A percentile compares a stretch with the other conserved stretches of the same genome.
Evolutionary conservation across 23 tunicate genomes (phyloP).

Genomic region (Clavelina lepadiformis): DNA sequence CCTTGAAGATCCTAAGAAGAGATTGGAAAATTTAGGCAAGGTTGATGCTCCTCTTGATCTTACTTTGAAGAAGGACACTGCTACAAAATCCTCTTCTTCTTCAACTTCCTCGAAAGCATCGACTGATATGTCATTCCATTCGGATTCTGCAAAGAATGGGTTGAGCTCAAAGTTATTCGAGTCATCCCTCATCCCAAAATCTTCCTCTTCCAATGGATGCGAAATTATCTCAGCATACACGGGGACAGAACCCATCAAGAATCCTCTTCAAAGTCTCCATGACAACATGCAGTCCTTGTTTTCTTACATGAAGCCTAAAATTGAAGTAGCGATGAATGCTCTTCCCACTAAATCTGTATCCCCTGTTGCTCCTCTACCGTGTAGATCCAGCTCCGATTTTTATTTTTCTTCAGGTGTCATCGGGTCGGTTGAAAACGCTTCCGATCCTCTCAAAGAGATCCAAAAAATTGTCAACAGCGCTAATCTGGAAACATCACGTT

Average conservation of each 20-base stretch:
- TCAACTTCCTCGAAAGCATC: too few species aligned
- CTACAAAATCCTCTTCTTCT: not conserved
- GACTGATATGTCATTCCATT: too few species aligned
- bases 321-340: slow-evolving; percentile 20
- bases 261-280: slow-evolving; percentile 41
- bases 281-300: slow-evolving; percentile 39
- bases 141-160: too few species aligned
- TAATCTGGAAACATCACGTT: slow-evolving; percentile 7
- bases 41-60: slow-evolving; percentile 17
- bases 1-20: too few species aligned
- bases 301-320: slow-evolving; percentile 21
- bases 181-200: too few species aligned
- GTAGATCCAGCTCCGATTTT: too few species aligned
- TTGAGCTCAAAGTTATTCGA: too few species aligned
- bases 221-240: slow-evolving; percentile 17
- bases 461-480: slow-evolving; percentile 67
- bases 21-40: not conserved
- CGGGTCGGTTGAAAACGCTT: not conserved
- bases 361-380: too few species aligned
- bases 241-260: slow-evolving; percentile 14
- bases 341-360: too few species aligned
- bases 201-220: too few species aligned
- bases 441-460: slow-evolving; percentile 85
- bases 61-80: slow-evolving; percentile 29
- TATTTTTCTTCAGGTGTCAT: too few species aligned